phyloP scores from a whole-genome alignment of 53 echinoderm and acorn worm genomes.

The Mesocentrotus franciscanus region DNA sequence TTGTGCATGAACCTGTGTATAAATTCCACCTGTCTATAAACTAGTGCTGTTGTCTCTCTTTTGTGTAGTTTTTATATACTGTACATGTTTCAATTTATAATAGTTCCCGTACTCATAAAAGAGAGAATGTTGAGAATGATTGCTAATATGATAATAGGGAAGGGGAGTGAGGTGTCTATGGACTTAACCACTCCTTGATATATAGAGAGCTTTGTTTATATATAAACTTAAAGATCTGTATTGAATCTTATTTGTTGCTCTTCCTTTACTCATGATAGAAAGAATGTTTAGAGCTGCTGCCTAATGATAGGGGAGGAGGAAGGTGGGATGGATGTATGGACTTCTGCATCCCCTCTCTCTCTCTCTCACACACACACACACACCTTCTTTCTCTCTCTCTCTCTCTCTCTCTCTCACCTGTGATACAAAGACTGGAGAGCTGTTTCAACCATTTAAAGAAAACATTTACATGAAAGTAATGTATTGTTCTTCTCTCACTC shows the following conservation, averaged over 20 bases:
- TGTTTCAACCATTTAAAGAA: not conserved
- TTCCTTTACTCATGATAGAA: constrained; percentile 66
- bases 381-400: constrained; percentile 67
- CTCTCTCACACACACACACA: no score
- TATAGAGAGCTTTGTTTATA: constrained; percentile 85
- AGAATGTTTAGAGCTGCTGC: constrained; percentile 85
- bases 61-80: no score
- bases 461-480: not conserved
- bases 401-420: constrained; percentile 14
- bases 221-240: not conserved
- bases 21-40: no score
- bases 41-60: no score
- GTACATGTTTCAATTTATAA: not conserved
- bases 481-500: constrained; percentile 21
- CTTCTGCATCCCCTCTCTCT: constrained; percentile 63
- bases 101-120: constrained; percentile 6
- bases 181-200: constrained; percentile 73
- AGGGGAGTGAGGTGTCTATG: constrained; percentile 77
- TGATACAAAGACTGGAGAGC: not conserved
- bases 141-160: constrained; percentile 85
- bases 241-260: not conserved
- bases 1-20: no score
- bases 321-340: constrained; percentile 78
- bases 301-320: constrained; percentile 88
- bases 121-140: constrained; percentile 85